Evolutionary conservation across 2,797 vertebrate species (phyloP), one percentile per base, ranked within the genome.

Genomic region (Mionectes olivaceus): DNA sequence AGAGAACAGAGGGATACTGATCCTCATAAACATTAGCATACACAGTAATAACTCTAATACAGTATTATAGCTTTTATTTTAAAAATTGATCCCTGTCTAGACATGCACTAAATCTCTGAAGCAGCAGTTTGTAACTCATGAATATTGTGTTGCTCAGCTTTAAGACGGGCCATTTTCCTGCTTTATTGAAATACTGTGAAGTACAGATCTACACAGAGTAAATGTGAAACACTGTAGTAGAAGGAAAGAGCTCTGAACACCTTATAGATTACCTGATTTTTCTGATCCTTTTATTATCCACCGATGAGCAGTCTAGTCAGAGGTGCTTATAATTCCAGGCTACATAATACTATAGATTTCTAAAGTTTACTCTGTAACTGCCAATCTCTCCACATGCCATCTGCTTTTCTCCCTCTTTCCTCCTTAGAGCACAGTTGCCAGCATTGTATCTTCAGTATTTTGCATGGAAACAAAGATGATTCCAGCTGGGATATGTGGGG

Each of bases 261-360:
- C 44, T 76, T 87, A 88, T 67, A 37, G 83, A 94, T 91, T 93
- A 59, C 17, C 65, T 71, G 41, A 19, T 83, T 92, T 78, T 92
- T 73, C 69, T 86, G 52, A 79, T 91, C 70, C 41, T 86, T 94
- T 83, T 84, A 37, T 76, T 67, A 81, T 53, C 53, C 63, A 55
- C 59, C 50, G 13, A 64, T 64, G 35, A 92, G 16, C 63, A 90
- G n/a, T 13, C 44, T 41, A 70, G 41, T 60, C 30, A 77, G 86
- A 94, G 57, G n/a, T 56, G 12, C 24, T 88, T 69, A 35, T 73
- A 91, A 67, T 13, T 41, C 61, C 44, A 83, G 32, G 19, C 19
- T 78, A 39, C 39, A 23, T 44, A 73, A 83, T 12, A 41, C 8
- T 32, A n/a, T 2, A 84, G 84, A 64, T 85, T 93, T 83, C 39